Percentiles rank a stretch among this genome's conserved stretches.
phyloP scores from a whole-genome alignment of 2,113 vertebrate genomes.

The Sinosuthora webbiana region DNA sequence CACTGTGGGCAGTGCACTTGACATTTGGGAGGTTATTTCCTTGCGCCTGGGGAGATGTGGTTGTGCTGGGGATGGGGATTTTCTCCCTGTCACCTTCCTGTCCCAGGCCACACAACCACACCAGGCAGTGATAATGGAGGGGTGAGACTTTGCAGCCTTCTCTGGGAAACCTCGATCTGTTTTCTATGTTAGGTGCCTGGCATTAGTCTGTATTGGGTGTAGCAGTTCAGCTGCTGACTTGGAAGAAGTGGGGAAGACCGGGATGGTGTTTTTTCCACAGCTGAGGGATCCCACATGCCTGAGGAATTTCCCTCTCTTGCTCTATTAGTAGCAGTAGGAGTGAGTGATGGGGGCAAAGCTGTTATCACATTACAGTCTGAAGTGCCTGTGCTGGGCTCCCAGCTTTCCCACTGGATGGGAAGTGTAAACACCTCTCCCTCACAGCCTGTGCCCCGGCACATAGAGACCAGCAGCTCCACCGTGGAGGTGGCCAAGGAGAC shows the following conservation, averaged over 20 bases:
- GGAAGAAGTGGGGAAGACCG: neutral
- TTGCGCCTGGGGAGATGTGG: neutral
- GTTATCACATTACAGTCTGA: neutral
- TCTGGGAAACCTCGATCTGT: neutral
- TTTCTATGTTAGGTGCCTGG: neutral
- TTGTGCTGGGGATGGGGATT: neutral
- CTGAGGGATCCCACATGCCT: neutral
- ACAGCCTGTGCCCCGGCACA: accelerated
- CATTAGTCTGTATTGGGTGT: neutral
- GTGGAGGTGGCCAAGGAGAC: neutral
- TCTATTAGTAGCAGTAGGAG: neutral
- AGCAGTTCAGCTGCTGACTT: neutral
- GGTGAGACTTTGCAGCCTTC: neutral
- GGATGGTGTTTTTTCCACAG: neutral
- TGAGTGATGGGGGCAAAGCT: neutral
- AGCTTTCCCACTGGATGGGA: neutral
- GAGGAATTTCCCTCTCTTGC: neutral
- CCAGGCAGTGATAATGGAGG: neutral
- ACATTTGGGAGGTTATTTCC: neutral
- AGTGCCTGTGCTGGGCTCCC: neutral
- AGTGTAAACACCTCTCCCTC: neutral
- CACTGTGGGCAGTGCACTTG: neutral
- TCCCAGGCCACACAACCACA: neutral
- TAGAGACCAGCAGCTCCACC: accelerated
- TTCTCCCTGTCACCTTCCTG: neutral